Evolutionary conservation across 2,797 vertebrate genomes (phyloP), one percentile per base, ranked within the genome.

Genomic region (Hippoglossus hippoglossus): DNA sequence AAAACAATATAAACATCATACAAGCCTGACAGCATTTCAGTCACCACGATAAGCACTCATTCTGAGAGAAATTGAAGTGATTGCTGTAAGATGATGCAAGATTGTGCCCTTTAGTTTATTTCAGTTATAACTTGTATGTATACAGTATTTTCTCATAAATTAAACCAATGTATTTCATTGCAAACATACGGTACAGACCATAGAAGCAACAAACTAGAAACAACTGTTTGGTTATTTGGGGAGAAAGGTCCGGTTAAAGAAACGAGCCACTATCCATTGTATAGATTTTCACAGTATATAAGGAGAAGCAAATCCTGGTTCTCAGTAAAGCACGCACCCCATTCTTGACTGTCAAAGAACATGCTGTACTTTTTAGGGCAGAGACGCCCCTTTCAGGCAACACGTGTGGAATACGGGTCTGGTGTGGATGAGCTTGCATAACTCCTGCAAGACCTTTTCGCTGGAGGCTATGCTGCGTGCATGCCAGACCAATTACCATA

Each of bases 321-420:
- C 52, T 12, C 11, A 53, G 44, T 44, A 3, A 25, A 2, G 44
- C 24, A 31, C 58, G 52, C 22, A 68, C 18, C 39, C 2, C 5
- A 22, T 16, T 67, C 56, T 54, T 3, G 5, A 56, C 60, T 62
- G 59, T 75, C 52, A 70, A 80, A 81, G 90, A 82, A 91, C 90
- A 93, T 51, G 49, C 12, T 89, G 89, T 93, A 82, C 87, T 90
- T 87, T 87, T 91, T 50, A 60, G 56, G 66, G 52, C 22, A 55
- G 62, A 69, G 80, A 76, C 54, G 67, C 80, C 67, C 80, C 86
- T 87, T 63, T 65, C 34, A 71, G 21, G 66, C 80, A 68, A 68
- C 79, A 75, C 5, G 18, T 76, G 85, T 57, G 19, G 25, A 73
- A 63, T 24, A 73, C 77, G 34, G 56, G 54, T 69, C 65, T 69